Percentiles rank a stretch among this genome's conserved stretches.
These are phyloP conservation scores for Argopecten irradians DNA, from an alignment of 1,140 invertebrate species.

Conservation along the genomic window DNA sequence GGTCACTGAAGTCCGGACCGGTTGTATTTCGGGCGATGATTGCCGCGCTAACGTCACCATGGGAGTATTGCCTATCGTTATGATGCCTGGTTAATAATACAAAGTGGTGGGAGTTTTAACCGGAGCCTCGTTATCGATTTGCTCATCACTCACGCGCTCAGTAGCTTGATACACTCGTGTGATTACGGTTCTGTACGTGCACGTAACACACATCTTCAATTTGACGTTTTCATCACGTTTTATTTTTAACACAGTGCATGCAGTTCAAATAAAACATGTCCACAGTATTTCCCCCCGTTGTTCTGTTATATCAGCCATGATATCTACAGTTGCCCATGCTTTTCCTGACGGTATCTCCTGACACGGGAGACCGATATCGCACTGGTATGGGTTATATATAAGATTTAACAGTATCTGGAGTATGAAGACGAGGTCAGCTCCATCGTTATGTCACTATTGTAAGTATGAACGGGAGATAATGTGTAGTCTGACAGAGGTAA, in stretches of 20 bases:
- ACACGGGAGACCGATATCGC: background rate
- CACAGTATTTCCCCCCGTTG: background rate
- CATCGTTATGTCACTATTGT: background rate
- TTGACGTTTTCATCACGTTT: background rate
- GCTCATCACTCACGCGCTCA: background rate
- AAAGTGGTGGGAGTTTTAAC: slow-evolving; percentile 14
- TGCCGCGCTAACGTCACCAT: background rate
- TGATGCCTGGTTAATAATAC: slow-evolving; percentile 12
- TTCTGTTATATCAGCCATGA: background rate
- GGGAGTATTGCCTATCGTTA: background rate
- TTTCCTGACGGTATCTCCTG: background rate
- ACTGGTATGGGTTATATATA: background rate
- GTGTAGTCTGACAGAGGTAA: background rate
- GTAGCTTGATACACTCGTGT: background rate
- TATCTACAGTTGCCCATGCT: background rate
- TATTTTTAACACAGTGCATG: background rate
- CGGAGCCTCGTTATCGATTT: background rate
- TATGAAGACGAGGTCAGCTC: background rate
- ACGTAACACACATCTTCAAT: background rate
- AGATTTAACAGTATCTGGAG: background rate
- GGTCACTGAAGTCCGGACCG: background rate
- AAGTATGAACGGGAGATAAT: background rate
- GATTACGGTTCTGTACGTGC: background rate
- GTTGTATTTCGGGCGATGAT: background rate
- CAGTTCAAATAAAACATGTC: background rate